phyloP scores from a whole-genome alignment of 2,113 vertebrate species.

The Amphiprion ocellaris region DNA sequence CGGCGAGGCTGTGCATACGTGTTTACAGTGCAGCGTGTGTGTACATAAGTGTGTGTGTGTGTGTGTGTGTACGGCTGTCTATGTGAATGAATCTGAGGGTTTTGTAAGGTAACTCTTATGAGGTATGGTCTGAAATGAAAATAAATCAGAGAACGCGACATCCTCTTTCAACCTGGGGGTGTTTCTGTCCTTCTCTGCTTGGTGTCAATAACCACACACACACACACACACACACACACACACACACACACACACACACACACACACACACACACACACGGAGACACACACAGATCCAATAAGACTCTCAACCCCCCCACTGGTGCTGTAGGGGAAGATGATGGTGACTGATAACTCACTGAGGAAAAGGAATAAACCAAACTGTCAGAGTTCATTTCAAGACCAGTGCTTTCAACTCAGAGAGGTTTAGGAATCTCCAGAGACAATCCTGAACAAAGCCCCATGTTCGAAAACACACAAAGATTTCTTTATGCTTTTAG shows the following conservation, averaged over 20 bases:
- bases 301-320: slow-evolving; percentile 13
- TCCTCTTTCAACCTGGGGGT: slow-evolving; percentile 63
- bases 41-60: slow-evolving; percentile 12
- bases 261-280: slow-evolving; percentile 28
- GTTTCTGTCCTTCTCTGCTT: slow-evolving; percentile 71
- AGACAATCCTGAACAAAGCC: slow-evolving; percentile 12
- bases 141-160: slow-evolving; percentile 56
- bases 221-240: slow-evolving; percentile 38
- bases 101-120: slow-evolving; percentile 41
- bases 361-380: slow-evolving; percentile 52
- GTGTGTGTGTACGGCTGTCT: neutral
- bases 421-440: slow-evolving; percentile 27
- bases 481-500: neutral
- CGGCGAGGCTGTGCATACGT: slow-evolving; percentile 28
- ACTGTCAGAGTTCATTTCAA: slow-evolving; percentile 66
- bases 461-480: neutral
- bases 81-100: slow-evolving; percentile 42
- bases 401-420: slow-evolving; percentile 14
- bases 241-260: slow-evolving; percentile 16
- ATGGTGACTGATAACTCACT: slow-evolving; percentile 71
- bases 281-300: slow-evolving; percentile 31
- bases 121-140: slow-evolving; percentile 62
- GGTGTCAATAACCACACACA: slow-evolving; percentile 59
- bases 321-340: slow-evolving; percentile 44
- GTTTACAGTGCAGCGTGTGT: slow-evolving; percentile 29